These are phyloP conservation scores for Apodemia hepburni DNA, from an alignment of 2,888 invertebrate species.

Conservation along the genomic window DNA sequence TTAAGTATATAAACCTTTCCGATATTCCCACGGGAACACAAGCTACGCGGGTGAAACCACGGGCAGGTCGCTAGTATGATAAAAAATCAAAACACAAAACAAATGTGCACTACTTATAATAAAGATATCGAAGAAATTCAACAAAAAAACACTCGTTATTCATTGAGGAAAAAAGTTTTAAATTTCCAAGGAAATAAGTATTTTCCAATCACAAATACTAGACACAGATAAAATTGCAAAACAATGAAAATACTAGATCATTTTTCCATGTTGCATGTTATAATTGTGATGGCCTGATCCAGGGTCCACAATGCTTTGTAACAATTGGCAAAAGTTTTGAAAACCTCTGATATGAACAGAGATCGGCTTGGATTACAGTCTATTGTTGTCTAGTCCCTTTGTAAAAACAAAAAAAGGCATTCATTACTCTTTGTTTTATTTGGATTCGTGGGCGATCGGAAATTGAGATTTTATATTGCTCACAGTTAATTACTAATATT, in stretches of 20 bases:
- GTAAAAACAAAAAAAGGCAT: conserved; percentile 32
- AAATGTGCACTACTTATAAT: too few species aligned
- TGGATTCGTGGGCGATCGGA: conserved; percentile 28
- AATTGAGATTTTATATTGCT: conserved; percentile 28
- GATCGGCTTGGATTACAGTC: conserved; percentile 30
- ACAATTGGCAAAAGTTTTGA: conserved; percentile 28
- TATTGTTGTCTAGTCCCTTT: conserved; percentile 31
- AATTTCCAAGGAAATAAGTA: background rate
- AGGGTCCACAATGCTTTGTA: background rate
- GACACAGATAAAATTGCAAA: background rate
- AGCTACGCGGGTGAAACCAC: too few species aligned
- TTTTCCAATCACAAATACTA: background rate
- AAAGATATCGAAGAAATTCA: too few species aligned
- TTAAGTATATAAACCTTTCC: too few species aligned
- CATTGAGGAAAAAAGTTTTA: too few species aligned
- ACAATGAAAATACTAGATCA: background rate
- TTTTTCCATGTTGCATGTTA: background rate
- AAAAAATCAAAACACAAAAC: too few species aligned
- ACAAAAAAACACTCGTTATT: too few species aligned
- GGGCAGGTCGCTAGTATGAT: too few species aligned
- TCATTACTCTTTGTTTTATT: conserved; percentile 31
- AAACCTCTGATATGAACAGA: conserved; percentile 29
- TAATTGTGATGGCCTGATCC: conserved; percentile 3
- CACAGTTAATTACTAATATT: conserved; percentile 28
- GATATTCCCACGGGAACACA: too few species aligned